phyloP scores from a whole-genome alignment of 2,113 vertebrate species.

The Hypocryptadius cinnamomeus region DNA sequence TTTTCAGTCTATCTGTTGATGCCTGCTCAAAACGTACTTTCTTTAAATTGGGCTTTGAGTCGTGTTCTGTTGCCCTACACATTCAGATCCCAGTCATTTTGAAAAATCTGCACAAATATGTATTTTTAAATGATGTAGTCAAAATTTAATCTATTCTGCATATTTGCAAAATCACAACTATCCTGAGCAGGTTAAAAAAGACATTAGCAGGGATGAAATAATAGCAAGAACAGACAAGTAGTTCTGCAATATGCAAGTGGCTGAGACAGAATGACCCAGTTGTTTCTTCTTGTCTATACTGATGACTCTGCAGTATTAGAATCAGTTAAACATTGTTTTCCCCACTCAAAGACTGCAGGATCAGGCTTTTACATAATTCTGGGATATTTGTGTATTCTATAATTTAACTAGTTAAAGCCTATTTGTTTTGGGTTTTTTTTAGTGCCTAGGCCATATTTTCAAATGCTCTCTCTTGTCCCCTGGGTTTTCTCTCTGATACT shows the following conservation, averaged over 20 bases:
- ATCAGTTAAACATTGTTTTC: not conserved
- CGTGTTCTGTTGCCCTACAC: slow-evolving; percentile 63
- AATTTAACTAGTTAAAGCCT: not conserved
- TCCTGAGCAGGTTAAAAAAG: slow-evolving; percentile 59
- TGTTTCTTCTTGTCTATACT: not conserved
- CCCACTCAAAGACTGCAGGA: not conserved
- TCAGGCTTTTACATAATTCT: not conserved
- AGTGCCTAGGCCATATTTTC: not conserved
- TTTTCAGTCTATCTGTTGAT: slow-evolving; percentile 68
- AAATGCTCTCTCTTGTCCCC: not conserved
- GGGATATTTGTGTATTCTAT: not conserved
- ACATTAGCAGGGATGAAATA: slow-evolving; percentile 45
- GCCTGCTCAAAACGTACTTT: slow-evolving; percentile 64
- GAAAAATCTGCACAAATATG: slow-evolving; percentile 61
- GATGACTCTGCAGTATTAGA: slow-evolving; percentile 45
- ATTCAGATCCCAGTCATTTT: slow-evolving; percentile 44
- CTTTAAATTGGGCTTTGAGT: slow-evolving; percentile 70
- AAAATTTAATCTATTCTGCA: slow-evolving; percentile 66
- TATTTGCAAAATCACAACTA: slow-evolving; percentile 52
- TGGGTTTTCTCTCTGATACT: not conserved
- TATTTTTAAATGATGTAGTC: slow-evolving; percentile 57
- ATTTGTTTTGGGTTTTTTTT: not conserved
- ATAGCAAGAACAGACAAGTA: slow-evolving; percentile 1
- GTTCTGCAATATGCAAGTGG: slow-evolving; percentile 15
- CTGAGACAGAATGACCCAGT: slow-evolving; percentile 50